Conservation (phyloP, 1,140 invertebrate species). For the Lordiphosa clarofinis region DNA sequence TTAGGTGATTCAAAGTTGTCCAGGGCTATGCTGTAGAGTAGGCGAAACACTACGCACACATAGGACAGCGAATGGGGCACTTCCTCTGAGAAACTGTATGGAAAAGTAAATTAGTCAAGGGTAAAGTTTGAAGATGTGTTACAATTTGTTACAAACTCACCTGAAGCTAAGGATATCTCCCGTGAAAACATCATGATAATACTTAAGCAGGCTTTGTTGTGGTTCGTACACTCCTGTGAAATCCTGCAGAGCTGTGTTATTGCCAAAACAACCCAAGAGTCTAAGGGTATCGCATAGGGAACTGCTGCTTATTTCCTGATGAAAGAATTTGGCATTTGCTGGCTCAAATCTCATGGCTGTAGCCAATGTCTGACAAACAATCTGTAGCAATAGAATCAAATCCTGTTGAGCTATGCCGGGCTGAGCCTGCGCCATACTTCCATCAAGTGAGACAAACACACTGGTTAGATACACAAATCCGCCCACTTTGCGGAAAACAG, state of each 20-base stretch:
- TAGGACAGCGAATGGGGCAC: conserved; percentile 87
- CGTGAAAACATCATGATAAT: conserved; percentile 87
- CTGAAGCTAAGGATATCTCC: conserved; percentile 85
- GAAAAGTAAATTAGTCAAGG: too few relatives aligned
- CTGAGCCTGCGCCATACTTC: conserved; percentile 81
- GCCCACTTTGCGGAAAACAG: conserved; percentile 97
- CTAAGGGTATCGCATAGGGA: conserved; percentile 95
- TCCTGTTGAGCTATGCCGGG: conserved; percentile 80
- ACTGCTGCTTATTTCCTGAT: conserved; percentile 95
- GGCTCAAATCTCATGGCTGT: conserved; percentile 99
- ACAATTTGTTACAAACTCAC: conserved; percentile 34
- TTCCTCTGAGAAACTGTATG: conserved; percentile 80
- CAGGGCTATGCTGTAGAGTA: conserved; percentile 94
- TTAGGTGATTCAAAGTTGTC: conserved; percentile 94
- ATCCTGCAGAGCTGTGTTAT: conserved; percentile 81
- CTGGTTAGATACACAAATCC: conserved; percentile 99
- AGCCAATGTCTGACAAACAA: conserved; percentile 96
- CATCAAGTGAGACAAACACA: conserved; percentile 95
- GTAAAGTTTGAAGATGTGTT: too few relatives aligned
- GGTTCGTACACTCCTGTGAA: conserved; percentile 50
- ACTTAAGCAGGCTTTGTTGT: conserved; percentile 51
- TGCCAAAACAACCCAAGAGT: conserved; percentile 93
- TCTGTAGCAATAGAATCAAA: conserved; percentile 87
- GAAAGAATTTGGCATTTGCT: conserved; percentile 99
- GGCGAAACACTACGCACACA: conserved; percentile 88